A percentile compares a stretch with the other conserved stretches of the same genome.
Evolutionary conservation across 2,888 invertebrate genomes (phyloP).

Genomic region (Silvanus unidentatus): DNA sequence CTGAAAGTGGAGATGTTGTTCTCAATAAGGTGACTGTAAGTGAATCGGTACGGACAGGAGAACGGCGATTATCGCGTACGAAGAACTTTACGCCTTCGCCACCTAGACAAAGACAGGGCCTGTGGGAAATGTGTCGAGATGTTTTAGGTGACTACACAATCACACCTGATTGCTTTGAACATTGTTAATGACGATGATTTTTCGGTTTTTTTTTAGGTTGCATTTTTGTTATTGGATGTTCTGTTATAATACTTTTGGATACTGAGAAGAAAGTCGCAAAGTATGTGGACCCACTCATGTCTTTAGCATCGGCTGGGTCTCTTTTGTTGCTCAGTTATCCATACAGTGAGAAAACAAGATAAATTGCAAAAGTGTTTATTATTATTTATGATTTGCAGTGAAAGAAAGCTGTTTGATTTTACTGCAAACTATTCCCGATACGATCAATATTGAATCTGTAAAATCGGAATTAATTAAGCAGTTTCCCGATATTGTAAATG

Average conservation of each 20-base stretch:
- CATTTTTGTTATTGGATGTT: constrained; percentile 66
- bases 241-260: constrained; percentile 53
- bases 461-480: constrained; percentile 57
- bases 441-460: constrained; percentile 71
- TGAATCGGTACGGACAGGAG: constrained; percentile 45
- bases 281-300: constrained; percentile 67
- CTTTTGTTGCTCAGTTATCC: constrained; percentile 73
- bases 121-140: constrained; percentile 58
- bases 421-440: constrained; percentile 87
- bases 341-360: constrained; percentile 56
- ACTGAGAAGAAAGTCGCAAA: constrained; percentile 59
- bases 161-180: background rate
- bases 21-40: constrained; percentile 51
- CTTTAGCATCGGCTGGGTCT: constrained; percentile 66
- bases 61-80: constrained; percentile 47
- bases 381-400: constrained; percentile 53
- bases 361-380: background rate
- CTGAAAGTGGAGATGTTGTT: constrained; percentile 56
- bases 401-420: constrained; percentile 83
- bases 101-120: constrained; percentile 51
- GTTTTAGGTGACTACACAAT: constrained; percentile 42
- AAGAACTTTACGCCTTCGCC: constrained; percentile 23
- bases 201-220: constrained; percentile 54
- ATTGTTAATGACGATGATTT: background rate
- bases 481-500: constrained; percentile 66